A percentile compares a stretch with the other conserved stretches of the same genome.
These are phyloP conservation scores for Sebastes kiyomatsui DNA, from an alignment of 2,797 vertebrate species.

Conservation along the genomic window DNA sequence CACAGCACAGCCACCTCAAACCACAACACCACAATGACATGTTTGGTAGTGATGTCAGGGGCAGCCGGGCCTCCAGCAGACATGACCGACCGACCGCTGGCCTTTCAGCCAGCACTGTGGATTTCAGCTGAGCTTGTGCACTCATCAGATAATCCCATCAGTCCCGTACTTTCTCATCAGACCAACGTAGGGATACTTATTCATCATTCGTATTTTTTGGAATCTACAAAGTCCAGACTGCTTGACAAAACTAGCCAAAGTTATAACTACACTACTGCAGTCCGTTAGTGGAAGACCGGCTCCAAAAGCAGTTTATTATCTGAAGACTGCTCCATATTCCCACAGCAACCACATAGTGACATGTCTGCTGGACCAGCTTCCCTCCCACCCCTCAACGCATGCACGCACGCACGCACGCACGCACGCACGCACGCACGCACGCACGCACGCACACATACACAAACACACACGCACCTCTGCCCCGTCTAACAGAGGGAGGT, in stretches of 20 bases:
- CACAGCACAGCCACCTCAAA: slow-evolving; percentile 78
- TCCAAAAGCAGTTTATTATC: slow-evolving; percentile 15
- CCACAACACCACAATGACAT: slow-evolving; percentile 76
- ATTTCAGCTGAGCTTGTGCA: background rate
- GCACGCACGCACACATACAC: background rate
- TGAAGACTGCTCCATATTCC: slow-evolving; percentile 1
- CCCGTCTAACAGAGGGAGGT: background rate
- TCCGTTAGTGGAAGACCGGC: slow-evolving; percentile 50
- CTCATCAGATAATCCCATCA: background rate
- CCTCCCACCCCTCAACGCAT: background rate
- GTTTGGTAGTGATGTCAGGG: slow-evolving; percentile 66
- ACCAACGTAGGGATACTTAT: background rate
- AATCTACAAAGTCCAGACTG: slow-evolving; percentile 32
- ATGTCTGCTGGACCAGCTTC: slow-evolving; percentile 46
- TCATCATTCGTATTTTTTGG: slow-evolving; percentile 1
- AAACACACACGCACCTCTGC: background rate
- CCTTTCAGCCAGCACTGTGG: background rate
- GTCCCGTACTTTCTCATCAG: background rate
- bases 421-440: background rate
- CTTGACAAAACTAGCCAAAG: slow-evolving; percentile 22
- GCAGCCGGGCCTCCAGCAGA: slow-evolving; percentile 21
- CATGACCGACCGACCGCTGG: slow-evolving; percentile 11
- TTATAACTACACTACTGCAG: slow-evolving; percentile 17
- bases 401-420: background rate
- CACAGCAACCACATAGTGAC: slow-evolving; percentile 16